Base-by-base conservation (phyloP, 2,888 invertebrate species). In the Chloromyia formosa region DNA sequence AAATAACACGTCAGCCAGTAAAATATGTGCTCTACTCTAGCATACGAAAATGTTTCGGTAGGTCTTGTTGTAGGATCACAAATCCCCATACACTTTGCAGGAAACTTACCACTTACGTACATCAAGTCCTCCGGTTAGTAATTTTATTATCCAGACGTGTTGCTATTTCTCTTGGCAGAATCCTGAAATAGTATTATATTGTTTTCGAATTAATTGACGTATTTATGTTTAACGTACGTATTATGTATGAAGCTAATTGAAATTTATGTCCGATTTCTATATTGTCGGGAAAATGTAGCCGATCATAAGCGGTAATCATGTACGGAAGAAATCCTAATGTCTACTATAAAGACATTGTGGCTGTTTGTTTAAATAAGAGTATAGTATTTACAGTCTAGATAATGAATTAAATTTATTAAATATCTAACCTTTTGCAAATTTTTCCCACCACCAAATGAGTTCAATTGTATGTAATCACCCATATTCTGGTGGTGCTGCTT, bases 201-300 rank as follows among this genome's bases (percentile, higher is more conserved):
- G 76, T 76, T 76, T 76, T 74, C 58, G 74, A 74, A 76, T 76
- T 76, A 76, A 76, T 76, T 76, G 76, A 76, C 64, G 76, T 76
- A 76, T 76, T 76, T 76, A 74, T 76, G 76, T 74, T 76, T 76
- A 74, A 76, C 74, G 74, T 73, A 76, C 76, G 53, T 76, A 76
- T 76, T 76, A 74, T 76, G 76, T 76, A 73, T 56, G 74, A 61
- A 74, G 76, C 73, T 74, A 76, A 76, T 76, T 74, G 76, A 76
- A 76, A 76, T 76, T 76, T 76, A 76, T 76, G 60, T 60, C 23
- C 23, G 60, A 22, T 5, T 42, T 42, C 12, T 12, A 42, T 5
- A 42, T 42, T n/a, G n/a, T n/a, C n/a, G n/a, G n/a, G n/a, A n/a
- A n/a, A n/a, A n/a, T n/a, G n/a, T n/a, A n/a, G n/a, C n/a, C n/a